Evolutionary conservation across 1,140 invertebrate species (phyloP), one percentile per base, ranked within the genome.

Genomic region (Musca domestica): DNA sequence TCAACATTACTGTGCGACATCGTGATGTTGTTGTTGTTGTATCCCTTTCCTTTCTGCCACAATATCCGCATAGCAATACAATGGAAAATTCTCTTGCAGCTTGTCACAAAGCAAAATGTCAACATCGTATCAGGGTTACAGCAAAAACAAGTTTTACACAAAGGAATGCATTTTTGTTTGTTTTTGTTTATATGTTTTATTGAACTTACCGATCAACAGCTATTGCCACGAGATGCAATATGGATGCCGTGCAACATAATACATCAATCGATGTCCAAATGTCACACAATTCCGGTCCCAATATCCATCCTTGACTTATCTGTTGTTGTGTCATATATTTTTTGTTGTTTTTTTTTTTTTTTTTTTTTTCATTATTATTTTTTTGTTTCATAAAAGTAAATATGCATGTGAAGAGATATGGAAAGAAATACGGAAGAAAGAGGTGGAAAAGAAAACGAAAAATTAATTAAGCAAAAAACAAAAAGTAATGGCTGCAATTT

Each of bases 251-350:
- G 82, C 95, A 97, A 83, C 94, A 95, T 1, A 98, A 87, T 1
- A 97, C 94, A 82, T 98, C 95, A 74, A 92, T 91, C 10, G 90
- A 93, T 15, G 94, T 95, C 94, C 94, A 98, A 87, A 96, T 92
- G 83, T 95, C 94, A 83, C 95, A 96, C 17, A 96, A 83, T 73
- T 89, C 89, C 1, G 92, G 88, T 30, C 94, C 94, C 68, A 97
- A 84, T 67, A 90, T 90, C 94, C 93, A 96, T 74, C 90, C 86
- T 78, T 85, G 81, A 73, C 83, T 85, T 56, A 85, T 84, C 83
- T 84, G 77, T 52, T 71, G 34, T 20, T 63, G 46, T 69, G 22
- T 15, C 20, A 22, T 51, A 51, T 20, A 7, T 27, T 12, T 34
- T 27, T 61, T 61, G 56, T 6, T 58, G 20, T 61, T 61, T 22